Evolutionary conservation across 92 coral and sea anemone genomes (phyloP).

Genomic region (Zoanthus solanderi): DNA sequence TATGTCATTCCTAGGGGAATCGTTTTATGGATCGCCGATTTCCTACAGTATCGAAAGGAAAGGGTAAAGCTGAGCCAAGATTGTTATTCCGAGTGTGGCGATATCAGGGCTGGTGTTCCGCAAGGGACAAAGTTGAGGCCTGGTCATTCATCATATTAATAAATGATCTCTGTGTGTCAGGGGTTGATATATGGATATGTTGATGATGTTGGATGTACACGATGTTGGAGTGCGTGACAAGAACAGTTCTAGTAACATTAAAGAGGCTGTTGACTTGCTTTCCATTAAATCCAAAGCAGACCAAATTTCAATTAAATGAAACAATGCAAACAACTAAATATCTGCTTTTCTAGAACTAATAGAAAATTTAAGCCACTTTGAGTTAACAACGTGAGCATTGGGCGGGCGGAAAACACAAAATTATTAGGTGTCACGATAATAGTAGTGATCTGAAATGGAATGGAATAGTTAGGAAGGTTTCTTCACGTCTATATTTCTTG

Average conservation of each 20-base stretch:
- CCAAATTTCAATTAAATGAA: background rate
- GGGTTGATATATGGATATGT: conserved; percentile 4
- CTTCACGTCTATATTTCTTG: background rate
- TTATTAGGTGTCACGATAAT: background rate
- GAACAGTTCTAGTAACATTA: background rate
- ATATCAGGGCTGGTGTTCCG: conserved; percentile 2
- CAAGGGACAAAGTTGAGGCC: background rate
- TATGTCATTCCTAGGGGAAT: too few species aligned
- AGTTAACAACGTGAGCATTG: background rate
- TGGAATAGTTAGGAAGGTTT: conserved; percentile 3
- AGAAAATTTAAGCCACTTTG: background rate
- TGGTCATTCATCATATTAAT: background rate
- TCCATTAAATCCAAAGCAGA: background rate
- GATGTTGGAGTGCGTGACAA: background rate
- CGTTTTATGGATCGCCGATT: too few species aligned
- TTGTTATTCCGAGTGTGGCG: background rate
- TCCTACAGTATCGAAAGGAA: background rate
- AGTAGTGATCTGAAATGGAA: background rate
- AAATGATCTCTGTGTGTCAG: background rate
- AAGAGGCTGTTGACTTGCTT: background rate
- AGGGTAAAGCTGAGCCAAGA: background rate
- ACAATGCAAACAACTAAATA: conserved; percentile 1
- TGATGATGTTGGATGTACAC: background rate
- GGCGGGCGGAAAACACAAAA: background rate
- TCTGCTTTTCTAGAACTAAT: background rate